These are phyloP conservation scores for Sitophilus oryzae DNA, from an alignment of 1,140 invertebrate species.

Conservation along the genomic window DNA sequence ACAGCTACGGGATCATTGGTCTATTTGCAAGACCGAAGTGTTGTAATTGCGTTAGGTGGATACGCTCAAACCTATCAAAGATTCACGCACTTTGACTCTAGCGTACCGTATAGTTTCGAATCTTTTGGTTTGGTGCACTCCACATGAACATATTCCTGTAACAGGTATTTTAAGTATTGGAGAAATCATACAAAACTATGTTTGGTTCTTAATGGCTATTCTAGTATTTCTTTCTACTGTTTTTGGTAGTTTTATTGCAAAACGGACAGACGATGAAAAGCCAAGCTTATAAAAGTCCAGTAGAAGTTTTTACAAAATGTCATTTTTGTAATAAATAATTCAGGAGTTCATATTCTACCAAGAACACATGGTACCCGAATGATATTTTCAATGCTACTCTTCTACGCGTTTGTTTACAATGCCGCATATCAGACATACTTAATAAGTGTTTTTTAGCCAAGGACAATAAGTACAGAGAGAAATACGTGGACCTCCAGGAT, in stretches of 20 bases:
- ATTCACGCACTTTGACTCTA: constrained; percentile 9
- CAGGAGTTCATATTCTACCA: not conserved
- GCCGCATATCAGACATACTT: not conserved
- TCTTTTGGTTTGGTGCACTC: constrained; percentile 10
- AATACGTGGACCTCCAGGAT: not conserved
- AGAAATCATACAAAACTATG: constrained; percentile 10
- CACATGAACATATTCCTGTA: constrained; percentile 12
- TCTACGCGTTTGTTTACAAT: not conserved
- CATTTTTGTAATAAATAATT: not conserved
- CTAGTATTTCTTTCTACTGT: not conserved
- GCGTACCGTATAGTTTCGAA: constrained; percentile 11
- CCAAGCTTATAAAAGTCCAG: not conserved
- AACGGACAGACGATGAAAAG: not conserved
- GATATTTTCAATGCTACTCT: not conserved
- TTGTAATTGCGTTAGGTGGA: constrained; percentile 12
- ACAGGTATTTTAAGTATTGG: not conserved
- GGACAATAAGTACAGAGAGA: not conserved
- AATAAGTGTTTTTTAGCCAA: not conserved
- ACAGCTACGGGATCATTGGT: constrained; percentile 8
- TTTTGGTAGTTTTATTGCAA: not conserved
- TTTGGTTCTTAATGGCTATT: constrained; percentile 9
- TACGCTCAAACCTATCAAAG: constrained; percentile 11
- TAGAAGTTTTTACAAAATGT: not conserved
- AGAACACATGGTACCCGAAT: not conserved
- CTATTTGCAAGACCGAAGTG: constrained; percentile 2